Evolutionary conservation across 2,797 vertebrate species (phyloP).

Genomic region (Eleutherodactylus coqui): DNA sequence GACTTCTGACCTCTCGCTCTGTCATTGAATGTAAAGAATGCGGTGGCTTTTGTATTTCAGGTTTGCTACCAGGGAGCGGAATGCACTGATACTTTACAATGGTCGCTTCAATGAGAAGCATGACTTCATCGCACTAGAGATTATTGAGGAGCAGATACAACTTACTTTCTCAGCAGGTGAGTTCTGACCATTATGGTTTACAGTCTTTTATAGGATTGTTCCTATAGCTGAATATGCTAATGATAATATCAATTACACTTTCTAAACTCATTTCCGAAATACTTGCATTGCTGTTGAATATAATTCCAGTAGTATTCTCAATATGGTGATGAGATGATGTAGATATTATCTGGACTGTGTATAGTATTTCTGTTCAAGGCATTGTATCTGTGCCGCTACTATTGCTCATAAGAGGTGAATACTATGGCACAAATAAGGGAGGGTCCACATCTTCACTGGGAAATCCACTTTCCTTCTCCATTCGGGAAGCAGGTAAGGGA

Average conservation of each 20-base stretch:
- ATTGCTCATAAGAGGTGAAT: neutral
- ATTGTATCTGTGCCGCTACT: neutral
- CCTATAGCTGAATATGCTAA: neutral
- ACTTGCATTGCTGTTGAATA: neutral
- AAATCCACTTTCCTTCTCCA: too few relatives aligned
- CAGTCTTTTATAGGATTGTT: neutral
- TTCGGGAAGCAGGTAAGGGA: too few relatives aligned
- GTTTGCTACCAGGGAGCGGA: conserved; percentile 91
- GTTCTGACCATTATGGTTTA: neutral
- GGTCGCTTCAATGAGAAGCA: conserved; percentile 98
- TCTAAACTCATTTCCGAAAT: neutral
- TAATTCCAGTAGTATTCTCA: neutral
- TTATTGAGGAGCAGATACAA: conserved; percentile 94
- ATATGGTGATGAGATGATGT: neutral
- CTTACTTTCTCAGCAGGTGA: conserved; percentile 93
- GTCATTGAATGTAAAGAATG: conserved; percentile 45
- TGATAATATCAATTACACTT: neutral
- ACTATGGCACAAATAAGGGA: too few relatives aligned
- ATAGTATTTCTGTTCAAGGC: neutral
- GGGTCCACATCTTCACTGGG: too few relatives aligned
- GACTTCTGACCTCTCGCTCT: conserved; percentile 28
- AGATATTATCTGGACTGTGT: neutral
- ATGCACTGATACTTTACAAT: conserved; percentile 93
- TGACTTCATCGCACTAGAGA: conserved; percentile 95
- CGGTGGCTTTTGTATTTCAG: conserved; percentile 71